Evolutionary conservation across 2,797 vertebrate species (phyloP).

Genomic region (Anas acuta): DNA sequence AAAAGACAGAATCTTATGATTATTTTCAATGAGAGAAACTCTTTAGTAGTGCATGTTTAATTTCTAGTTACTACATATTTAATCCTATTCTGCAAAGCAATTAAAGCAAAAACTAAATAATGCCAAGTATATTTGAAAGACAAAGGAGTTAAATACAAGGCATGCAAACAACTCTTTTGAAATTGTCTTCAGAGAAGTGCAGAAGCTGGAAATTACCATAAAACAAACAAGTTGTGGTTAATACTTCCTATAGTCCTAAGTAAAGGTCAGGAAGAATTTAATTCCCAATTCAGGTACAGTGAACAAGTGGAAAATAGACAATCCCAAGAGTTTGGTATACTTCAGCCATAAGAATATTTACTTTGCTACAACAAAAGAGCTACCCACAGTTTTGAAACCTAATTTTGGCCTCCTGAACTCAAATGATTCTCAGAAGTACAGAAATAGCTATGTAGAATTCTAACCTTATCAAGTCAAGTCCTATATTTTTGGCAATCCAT

Average conservation of each 20-base stretch:
- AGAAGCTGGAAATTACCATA: background rate
- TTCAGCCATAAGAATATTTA: background rate
- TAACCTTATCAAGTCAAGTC: accelerated
- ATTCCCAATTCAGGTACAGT: background rate
- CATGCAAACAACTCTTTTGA: background rate
- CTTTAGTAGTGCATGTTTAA: background rate
- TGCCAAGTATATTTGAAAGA: background rate
- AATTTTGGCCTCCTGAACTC: background rate
- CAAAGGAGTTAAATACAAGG: background rate
- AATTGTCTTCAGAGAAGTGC: background rate
- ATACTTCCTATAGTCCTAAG: accelerated
- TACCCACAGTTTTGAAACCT: background rate
- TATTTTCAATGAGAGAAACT: background rate
- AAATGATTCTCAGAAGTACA: background rate
- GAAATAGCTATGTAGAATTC: background rate
- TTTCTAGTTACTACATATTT: background rate
- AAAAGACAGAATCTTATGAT: background rate
- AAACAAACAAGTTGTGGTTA: background rate
- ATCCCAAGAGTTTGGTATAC: background rate
- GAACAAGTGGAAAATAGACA: background rate
- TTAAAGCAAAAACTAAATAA: background rate
- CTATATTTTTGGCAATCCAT: background rate
- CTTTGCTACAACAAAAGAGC: background rate
- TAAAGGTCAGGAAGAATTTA: background rate
- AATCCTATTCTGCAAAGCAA: background rate